These are phyloP conservation scores for Leptinotarsa tumamoca DNA, from an alignment of 2,888 invertebrate genomes.

Conservation along the genomic window DNA sequence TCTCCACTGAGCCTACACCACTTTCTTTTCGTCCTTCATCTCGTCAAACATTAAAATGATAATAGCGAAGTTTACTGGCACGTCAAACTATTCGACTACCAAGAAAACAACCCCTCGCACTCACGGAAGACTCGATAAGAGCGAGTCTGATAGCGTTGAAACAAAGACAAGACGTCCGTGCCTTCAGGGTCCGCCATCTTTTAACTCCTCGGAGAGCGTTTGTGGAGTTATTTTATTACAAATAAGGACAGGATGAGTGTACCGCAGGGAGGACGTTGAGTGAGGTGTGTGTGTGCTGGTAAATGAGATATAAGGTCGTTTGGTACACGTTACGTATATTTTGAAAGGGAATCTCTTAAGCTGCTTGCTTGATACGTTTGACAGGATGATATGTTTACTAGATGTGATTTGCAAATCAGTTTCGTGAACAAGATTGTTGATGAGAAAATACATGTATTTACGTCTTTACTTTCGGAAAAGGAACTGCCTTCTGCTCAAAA, in stretches of 20 bases:
- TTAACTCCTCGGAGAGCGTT: conserved; percentile 65
- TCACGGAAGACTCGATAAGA: conserved; percentile 42
- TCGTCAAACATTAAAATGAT: conserved; percentile 62
- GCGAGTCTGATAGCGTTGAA: conserved; percentile 37
- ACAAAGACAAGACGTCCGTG: conserved; percentile 50
- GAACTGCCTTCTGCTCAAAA: no score
- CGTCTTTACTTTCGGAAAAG: no score
- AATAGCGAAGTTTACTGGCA: conserved; percentile 59
- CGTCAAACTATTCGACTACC: conserved; percentile 61
- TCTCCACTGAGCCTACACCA: background rate
- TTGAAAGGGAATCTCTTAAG: conserved; percentile 52
- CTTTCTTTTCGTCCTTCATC: conserved; percentile 37
- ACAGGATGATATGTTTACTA: conserved; percentile 12
- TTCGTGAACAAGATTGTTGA: background rate
- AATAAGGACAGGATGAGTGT: conserved; percentile 67
- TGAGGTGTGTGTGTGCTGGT: conserved; percentile 63
- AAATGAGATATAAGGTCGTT: conserved; percentile 64
- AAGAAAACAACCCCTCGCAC: conserved; percentile 40
- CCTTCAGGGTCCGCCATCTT: conserved; percentile 63
- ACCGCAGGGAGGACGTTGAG: conserved; percentile 64
- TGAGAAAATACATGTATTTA: no score
- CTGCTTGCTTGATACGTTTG: conserved; percentile 46
- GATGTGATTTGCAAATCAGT: conserved; percentile 1
- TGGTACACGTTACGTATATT: conserved; percentile 51
- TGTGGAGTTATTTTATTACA: conserved; percentile 68